Base-by-base conservation (phyloP, 2,797 vertebrate genomes). In the Enteromius paludinosus region DNA sequence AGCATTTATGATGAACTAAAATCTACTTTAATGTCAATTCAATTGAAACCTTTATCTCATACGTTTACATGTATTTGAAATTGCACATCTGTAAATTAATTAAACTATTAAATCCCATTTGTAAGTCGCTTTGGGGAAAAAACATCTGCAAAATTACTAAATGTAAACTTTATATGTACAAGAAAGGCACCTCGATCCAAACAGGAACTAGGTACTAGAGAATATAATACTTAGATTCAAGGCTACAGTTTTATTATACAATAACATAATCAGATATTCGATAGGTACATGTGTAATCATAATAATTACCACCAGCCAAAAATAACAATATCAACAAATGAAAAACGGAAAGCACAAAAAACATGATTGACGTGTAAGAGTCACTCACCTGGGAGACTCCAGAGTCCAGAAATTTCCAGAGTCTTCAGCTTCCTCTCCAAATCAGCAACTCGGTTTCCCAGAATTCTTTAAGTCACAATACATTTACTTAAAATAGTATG, bases 371-470 rank as follows among this genome's bases (percentile, higher is more conserved):
- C 2, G 20, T n/a, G 10, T 11, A 49, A 28, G 18, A 54, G 47
- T 20, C 33, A 45, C 84, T 90, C 87, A 99, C 98, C 98, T 94
- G 98, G 98, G 69, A 99, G 96, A 91, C 97, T 98, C 98, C 98
- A 99, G 86, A 99, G 93, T 70, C 98, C 98, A 84, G 98, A 97
- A 38, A 97, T 95, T 92, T 99, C 98, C 86, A 99, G 91, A n/a
- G 96, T 96, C 93, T 97, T 97, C 56, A 99, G 91, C 87, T 99
- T 99, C 90, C 96, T 98, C 90, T 99, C 98, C 86, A 99, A 90
- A 89, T 99, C 98, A 61, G 97, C 95, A 23, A 99, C 97, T 70
- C 98, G 91, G 87, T 94, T 98, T 68, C 98, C 98, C 86, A 99
- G 93, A 94, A 99, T 98, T 92, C 98, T 99, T 85, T 86, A 41